These are phyloP conservation scores for Characodon lateralis DNA, from an alignment of 2,797 vertebrate species.

Conservation along the genomic window DNA sequence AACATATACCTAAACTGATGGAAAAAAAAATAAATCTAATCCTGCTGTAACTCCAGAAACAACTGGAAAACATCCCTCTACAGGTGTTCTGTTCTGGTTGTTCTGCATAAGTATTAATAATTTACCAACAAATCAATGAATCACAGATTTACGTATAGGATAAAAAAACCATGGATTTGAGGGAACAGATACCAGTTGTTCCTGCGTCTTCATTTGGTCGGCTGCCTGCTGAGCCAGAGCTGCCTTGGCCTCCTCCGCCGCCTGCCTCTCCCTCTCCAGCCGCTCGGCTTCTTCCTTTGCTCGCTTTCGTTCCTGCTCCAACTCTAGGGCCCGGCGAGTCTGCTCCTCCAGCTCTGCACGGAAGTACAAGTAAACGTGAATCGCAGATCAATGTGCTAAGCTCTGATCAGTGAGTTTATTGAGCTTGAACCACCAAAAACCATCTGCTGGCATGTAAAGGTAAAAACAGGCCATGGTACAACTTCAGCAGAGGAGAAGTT, in stretches of 20 bases:
- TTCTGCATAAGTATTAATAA: too few relatives aligned
- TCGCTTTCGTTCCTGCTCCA: constrained; percentile 92
- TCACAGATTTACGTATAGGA: too few relatives aligned
- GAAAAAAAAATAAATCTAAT: background rate
- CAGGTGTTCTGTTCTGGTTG: too few relatives aligned
- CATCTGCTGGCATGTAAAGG: background rate
- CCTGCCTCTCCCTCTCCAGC: constrained; percentile 87
- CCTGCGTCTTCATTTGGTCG: constrained; percentile 98
- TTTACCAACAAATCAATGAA: too few relatives aligned
- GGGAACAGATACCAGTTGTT: constrained; percentile 86
- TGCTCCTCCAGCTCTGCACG: constrained; percentile 92
- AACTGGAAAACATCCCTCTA: too few relatives aligned
- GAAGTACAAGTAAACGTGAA: background rate
- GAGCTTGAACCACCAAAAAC: background rate
- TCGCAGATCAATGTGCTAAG: too few relatives aligned
- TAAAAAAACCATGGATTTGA: background rate
- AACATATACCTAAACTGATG: background rate
- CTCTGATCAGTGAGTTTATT: background rate
- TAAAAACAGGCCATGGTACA: background rate
- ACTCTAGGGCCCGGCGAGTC: constrained; percentile 89
- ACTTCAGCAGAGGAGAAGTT: background rate
- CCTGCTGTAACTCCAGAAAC: too few relatives aligned
- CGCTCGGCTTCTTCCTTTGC: constrained; percentile 94
- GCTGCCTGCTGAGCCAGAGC: constrained; percentile 91
- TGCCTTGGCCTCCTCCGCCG: constrained; percentile 92